phyloP scores from a whole-genome alignment of 2,888 invertebrate genomes.

The Ctenicera cuprea region DNA sequence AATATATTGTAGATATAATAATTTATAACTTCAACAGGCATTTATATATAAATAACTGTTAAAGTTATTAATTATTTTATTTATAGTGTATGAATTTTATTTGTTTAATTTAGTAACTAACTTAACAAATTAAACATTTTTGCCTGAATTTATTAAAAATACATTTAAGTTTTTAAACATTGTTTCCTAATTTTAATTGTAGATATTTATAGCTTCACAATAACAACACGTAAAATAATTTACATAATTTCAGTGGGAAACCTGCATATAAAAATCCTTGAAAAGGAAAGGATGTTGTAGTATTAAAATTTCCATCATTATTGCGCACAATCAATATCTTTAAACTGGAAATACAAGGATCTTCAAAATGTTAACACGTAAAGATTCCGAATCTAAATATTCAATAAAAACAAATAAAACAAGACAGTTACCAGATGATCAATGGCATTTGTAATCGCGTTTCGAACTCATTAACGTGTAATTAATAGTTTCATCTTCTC shows the following conservation, averaged over 20 bases:
- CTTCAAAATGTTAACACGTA: constrained; percentile 7
- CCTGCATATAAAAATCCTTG: background rate
- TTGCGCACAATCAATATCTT: background rate
- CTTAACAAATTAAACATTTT: no score
- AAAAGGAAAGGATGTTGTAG: background rate
- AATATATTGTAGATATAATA: no score
- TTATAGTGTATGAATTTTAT: no score
- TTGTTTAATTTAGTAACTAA: no score
- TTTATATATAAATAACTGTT: no score
- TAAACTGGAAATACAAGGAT: constrained; percentile 29
- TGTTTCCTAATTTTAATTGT: background rate
- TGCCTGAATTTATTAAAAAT: no score
- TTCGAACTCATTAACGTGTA: constrained; percentile 5
- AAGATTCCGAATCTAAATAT: background rate
- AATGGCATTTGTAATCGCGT: background rate
- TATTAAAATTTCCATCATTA: background rate
- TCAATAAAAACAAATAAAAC: constrained; percentile 5
- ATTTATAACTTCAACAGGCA: no score
- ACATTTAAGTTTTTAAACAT: background rate
- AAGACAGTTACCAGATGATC: background rate
- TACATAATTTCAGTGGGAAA: background rate
- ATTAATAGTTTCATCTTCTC: constrained; percentile 13
- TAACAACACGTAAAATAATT: no score
- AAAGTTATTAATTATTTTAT: no score
- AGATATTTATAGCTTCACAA: no score